Base-by-base conservation (phyloP, 92 coral and sea anemone genomes). In the Epizoanthus scotinus region DNA sequence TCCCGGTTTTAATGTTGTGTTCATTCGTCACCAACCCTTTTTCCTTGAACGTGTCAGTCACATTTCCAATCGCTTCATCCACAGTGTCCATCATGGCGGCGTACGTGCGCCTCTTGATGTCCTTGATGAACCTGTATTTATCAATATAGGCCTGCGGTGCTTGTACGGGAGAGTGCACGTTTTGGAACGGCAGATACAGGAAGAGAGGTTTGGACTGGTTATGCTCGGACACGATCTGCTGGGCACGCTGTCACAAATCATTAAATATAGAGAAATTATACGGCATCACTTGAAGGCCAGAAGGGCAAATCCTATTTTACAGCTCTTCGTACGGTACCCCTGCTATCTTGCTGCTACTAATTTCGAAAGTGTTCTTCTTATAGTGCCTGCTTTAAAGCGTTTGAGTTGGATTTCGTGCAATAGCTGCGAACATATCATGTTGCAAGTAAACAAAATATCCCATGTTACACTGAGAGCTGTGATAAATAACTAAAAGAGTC, bases 1-100 rank as follows among this genome's bases (percentile, higher is more conserved):
- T 15, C 22, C 26, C 7, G 3, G 10, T 17, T 6, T 64, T 65
- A 65, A 65, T 18, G 27, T 40, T 8, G 52, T 44, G 15, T 44
- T 8, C 52, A 44, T 9, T 8, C 66, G 14, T 49, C 0, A 25
- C 86, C 55, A 25, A 87, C 94, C 91, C 91, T 59, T 82, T 64
- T 67, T 79, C 83, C 64, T 90, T 63, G 44, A 90, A 78, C 24
- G 87, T 81, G 20, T 36, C 77, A 15, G 91, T 87, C 36, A 90
- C 85, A 77, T 90, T 90, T 5, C 94, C 91, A 67, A 90, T 90
- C 7, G 94, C 94, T 73, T 87, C 86, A 73, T 90, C 94, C 49
- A 67, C 77, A 27, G 70, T 81, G 58, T 90, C 94, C 53, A 90
- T 78, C 88, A 88, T 90, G 52, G 91, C 94, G 52, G 94, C 91